These are phyloP conservation scores for Chrysomela aeneicollis DNA, from an alignment of 2,888 invertebrate species.

Conservation along the genomic window DNA sequence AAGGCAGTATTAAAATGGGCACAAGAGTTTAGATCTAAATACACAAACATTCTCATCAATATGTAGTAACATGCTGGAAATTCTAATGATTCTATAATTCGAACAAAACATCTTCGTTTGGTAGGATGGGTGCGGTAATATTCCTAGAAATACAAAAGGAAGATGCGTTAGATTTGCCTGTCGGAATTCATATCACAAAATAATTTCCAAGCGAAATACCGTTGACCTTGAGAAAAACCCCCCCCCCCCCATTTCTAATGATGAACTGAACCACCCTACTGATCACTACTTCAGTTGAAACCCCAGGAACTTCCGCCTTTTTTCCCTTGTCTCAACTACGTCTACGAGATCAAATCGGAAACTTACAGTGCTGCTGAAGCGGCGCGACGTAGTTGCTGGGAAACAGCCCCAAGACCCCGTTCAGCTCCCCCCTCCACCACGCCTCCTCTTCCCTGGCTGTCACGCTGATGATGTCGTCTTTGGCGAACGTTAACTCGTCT, in stretches of 20 bases:
- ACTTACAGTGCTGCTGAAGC: conserved; percentile 69
- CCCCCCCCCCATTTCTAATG: too few species aligned
- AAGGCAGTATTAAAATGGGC: conserved; percentile 37
- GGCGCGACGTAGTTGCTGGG: conserved; percentile 95
- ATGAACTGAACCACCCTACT: too few species aligned
- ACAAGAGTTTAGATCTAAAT: conserved; percentile 27
- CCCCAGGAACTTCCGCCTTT: too few species aligned
- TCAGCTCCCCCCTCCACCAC: conserved; percentile 97
- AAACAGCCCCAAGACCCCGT: conserved; percentile 89
- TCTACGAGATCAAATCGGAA: too few species aligned
- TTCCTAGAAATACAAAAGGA: conserved; percentile 56
- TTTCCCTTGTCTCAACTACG: too few species aligned
- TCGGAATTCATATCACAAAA: conserved; percentile 23
- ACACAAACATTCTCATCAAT: conserved; percentile 47
- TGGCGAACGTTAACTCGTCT: conserved; percentile 92
- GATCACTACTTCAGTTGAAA: too few species aligned
- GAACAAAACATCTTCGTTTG: conserved; percentile 57
- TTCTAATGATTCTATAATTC: conserved; percentile 47
- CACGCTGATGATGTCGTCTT: conserved; percentile 89
- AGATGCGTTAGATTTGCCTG: conserved; percentile 6
- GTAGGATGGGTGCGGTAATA: conserved; percentile 61
- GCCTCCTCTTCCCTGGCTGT: conserved; percentile 92
- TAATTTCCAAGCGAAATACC: too few species aligned
- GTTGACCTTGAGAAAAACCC: too few species aligned
- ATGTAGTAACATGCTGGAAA: conserved; percentile 42